Base-by-base conservation (phyloP, 2,113 vertebrate genomes). In the Rhinolophus ferrumequinum region DNA sequence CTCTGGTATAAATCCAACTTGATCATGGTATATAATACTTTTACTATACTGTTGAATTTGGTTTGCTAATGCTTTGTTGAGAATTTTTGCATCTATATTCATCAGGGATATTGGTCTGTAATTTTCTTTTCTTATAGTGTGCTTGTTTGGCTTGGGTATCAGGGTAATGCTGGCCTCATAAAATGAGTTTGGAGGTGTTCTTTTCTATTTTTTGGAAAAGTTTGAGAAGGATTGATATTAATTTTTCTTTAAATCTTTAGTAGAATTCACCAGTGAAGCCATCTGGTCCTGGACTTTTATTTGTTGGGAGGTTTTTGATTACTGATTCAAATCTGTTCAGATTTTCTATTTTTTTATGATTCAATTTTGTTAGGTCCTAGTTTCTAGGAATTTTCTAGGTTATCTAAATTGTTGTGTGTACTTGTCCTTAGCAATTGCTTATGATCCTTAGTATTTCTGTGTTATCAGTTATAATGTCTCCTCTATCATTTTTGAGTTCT, bases 141-240 rank as follows among this genome's bases (percentile, higher is more conserved):
- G 33, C 54, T 93, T 58, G 21, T 44, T 38, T 38, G 62, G 30
- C 54, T 79, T 79, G 79, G 6, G 33, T 38, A 50, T 44, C 24
- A 69, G 50, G 18, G 50, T 69, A 69, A 69, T 22, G 26, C 38
- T 87, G 18, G 41, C 52, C 26, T 87, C 66, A 14, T 50, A 35
- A 87, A 86, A 79, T 58, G 24, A 69, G 24, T 38, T 58, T 87
- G 38, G 52, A 15, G 77, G n/a, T 6, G 6, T 93, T 77, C 38
- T 47, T 19, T 44, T 77, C 62, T 60, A 77, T 79, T 79, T 93
- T 79, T 87, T 93, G 50, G 33, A 81, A 91, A 66, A 87, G 30
- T 69, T 93, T 86, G 73, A 56, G 72, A 77, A 93, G 26, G 50
- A 47, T 93, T 79, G 62, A 13, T 77, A 69, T 58, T 41, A 64